Conservation (phyloP, 2,888 invertebrate genomes). For the Osmoderma eremita region DNA sequence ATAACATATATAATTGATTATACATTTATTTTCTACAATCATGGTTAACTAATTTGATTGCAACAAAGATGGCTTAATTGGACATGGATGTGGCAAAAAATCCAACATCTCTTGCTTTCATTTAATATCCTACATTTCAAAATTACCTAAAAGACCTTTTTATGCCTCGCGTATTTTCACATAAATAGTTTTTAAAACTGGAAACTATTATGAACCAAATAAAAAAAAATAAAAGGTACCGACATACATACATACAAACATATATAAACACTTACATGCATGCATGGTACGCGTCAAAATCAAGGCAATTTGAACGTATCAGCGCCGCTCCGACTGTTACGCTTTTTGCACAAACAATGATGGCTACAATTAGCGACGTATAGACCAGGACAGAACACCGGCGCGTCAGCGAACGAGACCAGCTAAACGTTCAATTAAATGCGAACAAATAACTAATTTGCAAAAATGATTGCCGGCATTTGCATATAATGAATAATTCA, state of each 20-base stretch:
- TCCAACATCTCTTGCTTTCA: too few species aligned
- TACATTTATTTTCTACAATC: too few species aligned
- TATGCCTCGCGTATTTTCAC: neutral
- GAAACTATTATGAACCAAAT: neutral
- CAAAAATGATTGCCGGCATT: slow-evolving; percentile 38
- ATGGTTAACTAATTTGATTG: too few species aligned
- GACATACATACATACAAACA: neutral
- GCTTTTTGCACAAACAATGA: slow-evolving; percentile 18
- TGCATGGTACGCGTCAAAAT: neutral
- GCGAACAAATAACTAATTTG: slow-evolving; percentile 38
- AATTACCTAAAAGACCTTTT: too few species aligned
- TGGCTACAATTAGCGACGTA: slow-evolving; percentile 10
- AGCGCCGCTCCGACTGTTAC: neutral
- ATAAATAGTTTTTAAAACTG: neutral
- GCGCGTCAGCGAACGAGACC: neutral
- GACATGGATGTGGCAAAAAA: too few species aligned
- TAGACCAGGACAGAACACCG: neutral
- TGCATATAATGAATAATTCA: slow-evolving; percentile 38
- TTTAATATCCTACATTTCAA: too few species aligned
- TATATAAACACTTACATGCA: neutral
- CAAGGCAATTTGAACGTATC: too few species aligned
- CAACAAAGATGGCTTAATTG: too few species aligned
- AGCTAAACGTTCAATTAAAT: slow-evolving; percentile 23
- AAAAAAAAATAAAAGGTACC: neutral
- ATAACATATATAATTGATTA: too few species aligned